phyloP scores from a whole-genome alignment of 2,888 invertebrate genomes.

The Coelopa pilipes region DNA sequence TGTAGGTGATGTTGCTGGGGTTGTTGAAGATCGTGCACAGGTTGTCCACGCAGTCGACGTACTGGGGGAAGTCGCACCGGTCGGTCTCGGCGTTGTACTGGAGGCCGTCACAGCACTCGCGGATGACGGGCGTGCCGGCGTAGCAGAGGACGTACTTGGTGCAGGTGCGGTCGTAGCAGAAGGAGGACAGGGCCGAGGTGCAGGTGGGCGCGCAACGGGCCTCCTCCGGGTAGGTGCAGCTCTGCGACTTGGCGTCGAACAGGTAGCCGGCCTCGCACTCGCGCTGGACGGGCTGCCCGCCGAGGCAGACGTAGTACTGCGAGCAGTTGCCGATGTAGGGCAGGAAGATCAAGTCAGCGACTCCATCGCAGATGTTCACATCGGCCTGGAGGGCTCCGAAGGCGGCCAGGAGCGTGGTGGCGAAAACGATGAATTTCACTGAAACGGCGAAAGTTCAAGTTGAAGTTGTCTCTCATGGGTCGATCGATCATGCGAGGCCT shows the following conservation, averaged over 20 bases:
- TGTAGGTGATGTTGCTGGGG: conserved; percentile 50
- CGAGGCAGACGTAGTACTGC: conserved; percentile 54
- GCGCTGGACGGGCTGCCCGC: conserved; percentile 45
- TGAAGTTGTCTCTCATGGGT: background rate
- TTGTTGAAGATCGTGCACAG: conserved; percentile 56
- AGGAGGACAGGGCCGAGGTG: conserved; percentile 48
- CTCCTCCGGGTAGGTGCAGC: conserved; percentile 49
- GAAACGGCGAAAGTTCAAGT: background rate
- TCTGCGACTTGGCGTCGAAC: conserved; percentile 54
- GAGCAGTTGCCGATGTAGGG: conserved; percentile 45
- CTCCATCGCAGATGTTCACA: conserved; percentile 45
- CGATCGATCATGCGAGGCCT: background rate
- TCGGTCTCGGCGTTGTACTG: conserved; percentile 59
- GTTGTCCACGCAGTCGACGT: conserved; percentile 61
- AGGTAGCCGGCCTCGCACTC: conserved; percentile 46
- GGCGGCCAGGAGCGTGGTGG: conserved; percentile 17
- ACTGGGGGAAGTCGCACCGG: conserved; percentile 61
- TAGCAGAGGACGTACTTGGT: conserved; percentile 60
- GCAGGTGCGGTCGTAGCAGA: conserved; percentile 59
- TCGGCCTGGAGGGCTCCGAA: conserved; percentile 8
- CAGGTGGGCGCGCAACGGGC: conserved; percentile 54
- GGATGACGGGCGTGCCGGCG: conserved; percentile 51
- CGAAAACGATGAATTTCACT: conserved; percentile 42
- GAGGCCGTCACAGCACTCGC: conserved; percentile 55
- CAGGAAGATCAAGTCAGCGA: conserved; percentile 45